phyloP scores from a whole-genome alignment of 2,888 invertebrate genomes.

The Laothoe populi region DNA sequence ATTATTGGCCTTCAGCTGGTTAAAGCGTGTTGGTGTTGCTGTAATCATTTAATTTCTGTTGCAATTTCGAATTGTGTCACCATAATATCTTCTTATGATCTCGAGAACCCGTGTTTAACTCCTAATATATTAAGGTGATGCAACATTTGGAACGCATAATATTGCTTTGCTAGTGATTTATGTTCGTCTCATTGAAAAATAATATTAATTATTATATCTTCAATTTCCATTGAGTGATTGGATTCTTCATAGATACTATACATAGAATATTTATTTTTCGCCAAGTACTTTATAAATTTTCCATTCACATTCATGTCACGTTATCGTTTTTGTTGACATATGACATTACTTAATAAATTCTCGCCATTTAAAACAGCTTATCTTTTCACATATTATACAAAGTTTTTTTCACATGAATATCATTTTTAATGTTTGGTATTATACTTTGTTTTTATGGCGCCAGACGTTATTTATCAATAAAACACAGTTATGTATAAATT shows the following conservation, averaged over 20 bases:
- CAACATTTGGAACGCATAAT: background rate
- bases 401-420: background rate
- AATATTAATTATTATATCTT: too few relatives aligned
- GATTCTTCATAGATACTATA: too few relatives aligned
- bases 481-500: too few relatives aligned
- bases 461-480: background rate
- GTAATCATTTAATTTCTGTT: constrained; percentile 21
- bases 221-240: too few relatives aligned
- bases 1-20: constrained; percentile 31
- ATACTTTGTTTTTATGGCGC: constrained; percentile 9
- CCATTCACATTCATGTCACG: constrained; percentile 3
- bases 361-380: constrained; percentile 4
- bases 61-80: constrained; percentile 12
- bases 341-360: constrained; percentile 3
- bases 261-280: background rate
- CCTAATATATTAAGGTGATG: background rate
- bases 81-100: background rate
- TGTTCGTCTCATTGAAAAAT: too few relatives aligned
- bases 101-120: background rate
- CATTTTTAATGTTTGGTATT: constrained; percentile 1
- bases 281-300: background rate
- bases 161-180: too few relatives aligned
- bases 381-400: background rate
- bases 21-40: constrained; percentile 22
- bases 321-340: constrained; percentile 9